Base-by-base conservation (phyloP, 2,797 vertebrate species). In the Arremon brunneinucha region DNA sequence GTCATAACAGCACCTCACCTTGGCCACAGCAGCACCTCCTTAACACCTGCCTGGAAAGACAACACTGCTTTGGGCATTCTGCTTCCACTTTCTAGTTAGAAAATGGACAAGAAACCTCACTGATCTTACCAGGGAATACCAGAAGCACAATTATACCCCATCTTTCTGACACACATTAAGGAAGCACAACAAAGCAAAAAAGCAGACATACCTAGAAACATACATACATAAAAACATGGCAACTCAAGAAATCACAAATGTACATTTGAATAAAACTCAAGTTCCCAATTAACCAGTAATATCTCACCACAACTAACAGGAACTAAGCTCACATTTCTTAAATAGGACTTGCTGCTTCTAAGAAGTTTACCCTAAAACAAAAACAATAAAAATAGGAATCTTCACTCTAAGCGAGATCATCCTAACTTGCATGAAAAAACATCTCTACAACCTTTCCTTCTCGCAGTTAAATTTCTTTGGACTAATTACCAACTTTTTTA, bases 401-500 rank as follows among this genome's bases (percentile, higher is more conserved):
- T 83, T 83, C 65, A 62, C 1, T 12, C 21, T 41, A 44, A 83
- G 41, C 5, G 39, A 52, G 24, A 62, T 1, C 7, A 82, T 19
- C 26, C 59, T 21, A 75, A 75, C 35, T 27, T 44, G 26, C 28
- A 63, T 12, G 4, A 83, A 92, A 94, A 74, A 44, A 19, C 22
- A 59, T 41, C 32, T 57, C 79, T 53, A 64, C n/a, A 74, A 35
- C 7, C 9, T 62, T 85, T 56, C 24, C 13, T 83, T 85, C 88
- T 94, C 92, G 94, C 56, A 84, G 65, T 93, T 96, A 95, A 75
- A 85, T 95, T 97, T 95, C 27, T 87, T 92, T 87, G 68, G 92
- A 84, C 79, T 96, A 95, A 97, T 96, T 94, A 84, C n/a, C 67
- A 81, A 49, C 80, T 87, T 90, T 87, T 93, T 89, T 79, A 90